These are phyloP conservation scores for Danionella dracula DNA, from an alignment of 2,797 vertebrate species.

Conservation along the genomic window DNA sequence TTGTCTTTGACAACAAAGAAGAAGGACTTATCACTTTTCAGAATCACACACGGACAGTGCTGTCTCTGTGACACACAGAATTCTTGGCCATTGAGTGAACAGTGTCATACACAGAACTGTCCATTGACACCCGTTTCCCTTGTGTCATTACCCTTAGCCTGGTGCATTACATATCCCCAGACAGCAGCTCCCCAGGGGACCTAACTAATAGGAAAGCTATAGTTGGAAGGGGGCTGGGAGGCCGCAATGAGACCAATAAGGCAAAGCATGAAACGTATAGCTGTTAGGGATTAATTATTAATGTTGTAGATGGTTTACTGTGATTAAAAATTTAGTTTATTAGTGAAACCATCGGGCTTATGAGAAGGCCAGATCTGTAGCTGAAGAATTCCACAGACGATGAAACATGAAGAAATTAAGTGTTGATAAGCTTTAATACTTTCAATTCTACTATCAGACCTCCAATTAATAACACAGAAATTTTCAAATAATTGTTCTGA, in stretches of 20 bases:
- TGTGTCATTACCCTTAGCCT: neutral
- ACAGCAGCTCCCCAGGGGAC: conserved; percentile 13
- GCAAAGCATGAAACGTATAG: neutral
- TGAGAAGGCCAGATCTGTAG: no score
- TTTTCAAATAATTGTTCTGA: no score
- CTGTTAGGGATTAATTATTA: neutral
- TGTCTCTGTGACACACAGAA: conserved; percentile 21
- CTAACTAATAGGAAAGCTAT: conserved; percentile 30
- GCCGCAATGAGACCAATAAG: neutral
- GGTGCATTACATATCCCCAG: conserved; percentile 12
- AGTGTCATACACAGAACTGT: conserved; percentile 27
- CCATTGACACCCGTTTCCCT: conserved; percentile 34
- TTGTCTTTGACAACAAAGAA: no score
- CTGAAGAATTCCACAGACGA: no score
- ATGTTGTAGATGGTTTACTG: neutral
- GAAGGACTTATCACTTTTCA: no score
- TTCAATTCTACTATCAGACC: no score
- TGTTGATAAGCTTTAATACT: no score
- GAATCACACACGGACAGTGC: conserved; percentile 26
- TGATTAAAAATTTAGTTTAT: neutral
- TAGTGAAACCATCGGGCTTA: no score
- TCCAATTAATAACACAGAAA: no score
- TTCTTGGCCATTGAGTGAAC: conserved; percentile 40
- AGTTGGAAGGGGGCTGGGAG: conserved; percentile 12
- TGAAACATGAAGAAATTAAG: no score